Evolutionary conservation across 2,888 invertebrate species (phyloP), one percentile per base, ranked within the genome.

Genomic region (Galerucella nymphaeae): DNA sequence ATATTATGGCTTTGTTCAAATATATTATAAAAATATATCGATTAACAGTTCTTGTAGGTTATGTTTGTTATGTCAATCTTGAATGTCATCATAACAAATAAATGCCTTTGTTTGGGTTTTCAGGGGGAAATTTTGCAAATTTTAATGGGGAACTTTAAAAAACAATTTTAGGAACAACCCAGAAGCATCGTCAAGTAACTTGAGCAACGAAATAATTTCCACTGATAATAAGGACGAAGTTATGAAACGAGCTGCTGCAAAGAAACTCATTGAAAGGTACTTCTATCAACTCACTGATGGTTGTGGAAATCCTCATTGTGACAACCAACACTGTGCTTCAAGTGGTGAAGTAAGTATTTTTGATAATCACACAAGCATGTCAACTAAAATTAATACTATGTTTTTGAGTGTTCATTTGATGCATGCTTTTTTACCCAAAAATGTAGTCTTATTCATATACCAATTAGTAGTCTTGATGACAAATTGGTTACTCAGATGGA

Each of bases 261-360:
- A 93, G 86, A 93, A 94, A 86, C 88, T 96, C 77, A 97, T 97
- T 78, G 96, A 96, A 87, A 91, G 95, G 83, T 97, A 97, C 87
- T 97, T 97, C 86, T 96, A 95, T 87, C 96, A 97, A 88, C 88
- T 97, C 77, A 92, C 94, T 57, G 94, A 96, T 85, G 97, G 97
- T 80, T 97, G 97, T 87, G 97, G 97, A 30, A 95, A 96, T 87
- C 89, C 91, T n/a, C 89, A 90, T 81, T 97, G 97, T 87, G 90
- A 91, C 82, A 97, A 97, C 88, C 90, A 91, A 83, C 90, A 93
- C 85, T 97, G 97, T 89, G 96, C 96, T 78, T 97, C 97, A 18
- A 96, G 95, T 87, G 94, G 94, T 82, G 91, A 93, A 88, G 95
- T 96, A 87, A 75, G 72, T 67, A 59, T 16, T 53, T 53, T 10